phyloP scores from a whole-genome alignment of 2,113 vertebrate species.

The Aldabrachelys gigantea region DNA sequence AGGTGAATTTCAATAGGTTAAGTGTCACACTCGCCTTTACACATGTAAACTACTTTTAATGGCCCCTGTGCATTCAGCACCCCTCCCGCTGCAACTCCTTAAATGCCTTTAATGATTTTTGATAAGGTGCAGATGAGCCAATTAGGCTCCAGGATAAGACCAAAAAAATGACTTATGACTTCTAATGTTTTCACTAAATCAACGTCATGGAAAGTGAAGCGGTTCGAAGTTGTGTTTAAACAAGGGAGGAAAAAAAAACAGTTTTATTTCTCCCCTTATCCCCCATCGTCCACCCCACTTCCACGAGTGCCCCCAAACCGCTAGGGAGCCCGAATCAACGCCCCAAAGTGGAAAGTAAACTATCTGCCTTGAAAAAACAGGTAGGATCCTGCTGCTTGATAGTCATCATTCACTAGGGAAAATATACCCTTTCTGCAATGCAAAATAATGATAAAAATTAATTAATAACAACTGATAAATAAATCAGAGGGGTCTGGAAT shows the following conservation, averaged over 20 bases:
- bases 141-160: conserved; percentile 73
- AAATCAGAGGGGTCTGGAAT: too few species aligned
- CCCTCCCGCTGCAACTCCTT: conserved; percentile 40
- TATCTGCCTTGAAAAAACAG: too few species aligned
- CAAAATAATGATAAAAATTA: not conserved
- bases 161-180: conserved; percentile 82
- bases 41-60: conserved; percentile 66
- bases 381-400: not conserved
- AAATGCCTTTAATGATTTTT: conserved; percentile 76
- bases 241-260: not conserved
- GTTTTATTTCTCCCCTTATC: not conserved
- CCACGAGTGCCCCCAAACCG: not conserved
- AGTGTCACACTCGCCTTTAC: conserved; percentile 68
- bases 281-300: not conserved
- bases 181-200: conserved; percentile 84
- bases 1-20: conserved; percentile 78
- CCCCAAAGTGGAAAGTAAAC: not conserved
- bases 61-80: not conserved
- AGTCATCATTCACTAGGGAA: too few species aligned
- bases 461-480: too few species aligned
- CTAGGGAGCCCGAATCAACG: not conserved
- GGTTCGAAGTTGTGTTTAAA: not conserved
- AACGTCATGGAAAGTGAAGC: conserved; percentile 72
- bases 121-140: conserved; percentile 80
- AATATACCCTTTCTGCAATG: not conserved